phyloP scores from a whole-genome alignment of 2,113 vertebrate genomes.

The Tylochromis polylepis region DNA sequence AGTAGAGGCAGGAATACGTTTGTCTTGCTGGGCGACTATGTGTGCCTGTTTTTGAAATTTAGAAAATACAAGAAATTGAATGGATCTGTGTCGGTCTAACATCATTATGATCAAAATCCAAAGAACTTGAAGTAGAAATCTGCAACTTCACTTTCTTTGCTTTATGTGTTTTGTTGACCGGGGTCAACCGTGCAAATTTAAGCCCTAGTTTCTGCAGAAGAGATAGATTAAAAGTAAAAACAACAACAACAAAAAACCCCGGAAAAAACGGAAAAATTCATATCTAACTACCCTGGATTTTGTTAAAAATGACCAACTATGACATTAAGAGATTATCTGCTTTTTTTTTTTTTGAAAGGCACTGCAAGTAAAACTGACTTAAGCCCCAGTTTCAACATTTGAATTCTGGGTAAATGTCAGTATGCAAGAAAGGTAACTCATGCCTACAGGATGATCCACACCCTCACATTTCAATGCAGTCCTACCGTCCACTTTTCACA shows the following conservation, averaged over 20 bases:
- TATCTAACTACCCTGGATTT: neutral
- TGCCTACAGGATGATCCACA: conserved; percentile 30
- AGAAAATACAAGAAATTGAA: conserved; percentile 57
- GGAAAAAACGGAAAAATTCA: no score
- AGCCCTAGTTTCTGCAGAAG: neutral
- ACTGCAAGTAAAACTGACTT: neutral
- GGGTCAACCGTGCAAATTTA: neutral
- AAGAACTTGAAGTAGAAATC: neutral
- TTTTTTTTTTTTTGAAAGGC: neutral
- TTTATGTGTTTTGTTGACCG: neutral
- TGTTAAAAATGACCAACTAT: neutral
- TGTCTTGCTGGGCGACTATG: conserved; percentile 10
- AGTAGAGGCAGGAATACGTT: neutral
- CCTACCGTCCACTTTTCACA: conserved; percentile 59
- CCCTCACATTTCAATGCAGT: conserved; percentile 37
- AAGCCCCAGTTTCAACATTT: neutral
- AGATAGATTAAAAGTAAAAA: neutral
- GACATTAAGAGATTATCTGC: neutral
- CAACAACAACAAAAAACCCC: no score
- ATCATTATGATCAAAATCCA: conserved; percentile 52
- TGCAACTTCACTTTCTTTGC: conserved; percentile 17
- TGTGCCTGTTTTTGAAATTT: conserved; percentile 21
- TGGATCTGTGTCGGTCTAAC: conserved; percentile 35
- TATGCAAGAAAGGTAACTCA: conserved; percentile 2
- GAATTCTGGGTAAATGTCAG: conserved; percentile 17